Evolutionary conservation across 2,888 invertebrate genomes (phyloP), one percentile per base, ranked within the genome.

Genomic region (Tenthredo mesomela): DNA sequence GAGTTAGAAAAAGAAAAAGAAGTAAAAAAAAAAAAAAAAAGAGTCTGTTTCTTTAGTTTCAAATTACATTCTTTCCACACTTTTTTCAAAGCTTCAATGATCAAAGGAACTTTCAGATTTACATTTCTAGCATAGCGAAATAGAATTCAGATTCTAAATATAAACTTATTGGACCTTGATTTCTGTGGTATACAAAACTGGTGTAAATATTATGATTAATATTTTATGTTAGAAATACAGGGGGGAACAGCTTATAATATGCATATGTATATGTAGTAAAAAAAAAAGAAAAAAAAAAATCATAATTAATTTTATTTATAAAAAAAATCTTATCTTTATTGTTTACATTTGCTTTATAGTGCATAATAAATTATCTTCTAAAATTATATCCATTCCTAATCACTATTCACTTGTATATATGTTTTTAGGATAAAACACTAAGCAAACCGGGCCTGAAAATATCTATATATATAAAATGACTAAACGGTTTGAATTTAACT

Each of bases 401-500:
- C 43, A 47, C 25, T 15, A 43, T 25, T 25, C 21, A 29, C n/a
- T n/a, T 15, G 47, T 33, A 37, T 54, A 47, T 33, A 33, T 54
- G 4, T 70, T 67, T 67, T 29, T 47, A 82, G 82, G 82, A 82
- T 67, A 47, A 47, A 21, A 50, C 9, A 61, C 50, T 50, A 25
- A 61, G 67, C 82, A 61, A 43, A 67, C 10, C 5, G 12, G 50
- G 82, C 70, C 29, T 47, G 37, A 61, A 18, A 61, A 37, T 40
- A 29, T 67, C 43, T 15, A 15, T 10, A 15, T 10, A 15, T 10
- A 61, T 15, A 92, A 90, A 86, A 99, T 99, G 98, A 99, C 99
- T 92, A 99, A 99, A 94, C 97, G 97, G 94, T 99, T 98, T 94
- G 99, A 99, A 93, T 99, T 99, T 95, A 97, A 98, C 95, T 99